Conservation (phyloP, 2,113 vertebrate genomes). For the Crotophaga sulcirostris region DNA sequence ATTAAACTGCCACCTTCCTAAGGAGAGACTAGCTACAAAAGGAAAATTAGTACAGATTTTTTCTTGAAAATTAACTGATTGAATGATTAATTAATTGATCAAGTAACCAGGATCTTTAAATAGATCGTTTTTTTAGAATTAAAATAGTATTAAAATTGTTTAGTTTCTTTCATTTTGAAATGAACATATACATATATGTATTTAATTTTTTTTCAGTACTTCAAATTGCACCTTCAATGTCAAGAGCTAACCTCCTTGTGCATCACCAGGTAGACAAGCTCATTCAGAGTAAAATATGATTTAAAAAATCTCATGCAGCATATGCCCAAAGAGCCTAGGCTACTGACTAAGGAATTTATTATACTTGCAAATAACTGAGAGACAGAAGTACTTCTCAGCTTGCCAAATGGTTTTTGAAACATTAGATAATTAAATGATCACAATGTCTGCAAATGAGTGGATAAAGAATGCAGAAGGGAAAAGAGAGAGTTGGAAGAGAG, state of each 20-base stretch:
- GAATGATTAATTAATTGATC: no score
- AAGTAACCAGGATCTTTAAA: neutral
- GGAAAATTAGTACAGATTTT: neutral
- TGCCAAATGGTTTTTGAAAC: neutral
- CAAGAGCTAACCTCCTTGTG: neutral
- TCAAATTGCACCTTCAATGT: neutral
- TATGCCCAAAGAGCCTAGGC: neutral
- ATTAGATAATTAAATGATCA: neutral
- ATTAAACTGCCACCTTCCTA: neutral
- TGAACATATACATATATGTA: rapidly evolving
- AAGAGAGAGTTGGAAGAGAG: neutral
- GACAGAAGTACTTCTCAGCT: neutral
- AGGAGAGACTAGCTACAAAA: neutral
- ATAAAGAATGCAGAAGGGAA: neutral
- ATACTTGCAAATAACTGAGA: neutral
- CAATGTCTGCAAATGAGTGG: no score
- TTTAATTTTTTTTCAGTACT: neutral
- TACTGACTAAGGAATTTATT: neutral
- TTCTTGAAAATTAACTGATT: no score
- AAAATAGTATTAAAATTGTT: neutral
- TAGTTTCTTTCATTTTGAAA: neutral
- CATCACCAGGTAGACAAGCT: neutral
- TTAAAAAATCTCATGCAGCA: neutral
- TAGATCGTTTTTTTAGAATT: neutral
- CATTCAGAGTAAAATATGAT: neutral